phyloP scores from a whole-genome alignment of 2,797 vertebrate genomes.

The Malacoraja senta region DNA sequence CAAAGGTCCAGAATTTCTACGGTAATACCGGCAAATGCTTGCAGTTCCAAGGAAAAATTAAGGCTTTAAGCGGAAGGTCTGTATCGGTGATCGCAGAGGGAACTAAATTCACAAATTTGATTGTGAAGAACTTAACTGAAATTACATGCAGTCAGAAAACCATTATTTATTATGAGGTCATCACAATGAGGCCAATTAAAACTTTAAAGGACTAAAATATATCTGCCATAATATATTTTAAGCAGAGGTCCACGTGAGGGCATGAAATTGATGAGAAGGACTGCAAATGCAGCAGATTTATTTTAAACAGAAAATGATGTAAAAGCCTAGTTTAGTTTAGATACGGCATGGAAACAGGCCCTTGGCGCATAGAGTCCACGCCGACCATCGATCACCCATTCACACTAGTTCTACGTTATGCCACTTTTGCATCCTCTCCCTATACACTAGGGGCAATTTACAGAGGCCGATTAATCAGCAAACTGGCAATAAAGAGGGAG shows the following conservation, averaged over 20 bases:
- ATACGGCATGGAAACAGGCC: background rate
- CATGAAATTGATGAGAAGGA: background rate
- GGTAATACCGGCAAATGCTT: too few relatives aligned
- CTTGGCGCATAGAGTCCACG: too few relatives aligned
- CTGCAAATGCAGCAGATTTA: background rate
- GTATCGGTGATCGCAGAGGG: background rate
- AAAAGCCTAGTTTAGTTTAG: background rate
- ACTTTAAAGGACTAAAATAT: background rate
- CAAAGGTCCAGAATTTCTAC: too few relatives aligned
- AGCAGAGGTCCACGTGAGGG: background rate
- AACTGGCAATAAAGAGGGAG: too few relatives aligned
- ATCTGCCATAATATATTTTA: background rate
- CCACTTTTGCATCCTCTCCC: too few relatives aligned
- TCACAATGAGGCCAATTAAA: background rate
- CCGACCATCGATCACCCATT: too few relatives aligned
- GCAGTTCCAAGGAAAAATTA: too few relatives aligned
- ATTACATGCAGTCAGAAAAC: background rate
- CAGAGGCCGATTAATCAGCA: too few relatives aligned
- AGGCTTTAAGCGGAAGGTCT: too few relatives aligned
- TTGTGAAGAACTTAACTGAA: background rate
- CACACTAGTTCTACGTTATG: too few relatives aligned
- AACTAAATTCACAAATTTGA: background rate
- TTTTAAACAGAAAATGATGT: background rate
- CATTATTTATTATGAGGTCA: background rate
- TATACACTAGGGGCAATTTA: too few relatives aligned